These are phyloP conservation scores for Neelides sp. DNA, from an alignment of 1,140 invertebrate genomes.

Conservation along the genomic window DNA sequence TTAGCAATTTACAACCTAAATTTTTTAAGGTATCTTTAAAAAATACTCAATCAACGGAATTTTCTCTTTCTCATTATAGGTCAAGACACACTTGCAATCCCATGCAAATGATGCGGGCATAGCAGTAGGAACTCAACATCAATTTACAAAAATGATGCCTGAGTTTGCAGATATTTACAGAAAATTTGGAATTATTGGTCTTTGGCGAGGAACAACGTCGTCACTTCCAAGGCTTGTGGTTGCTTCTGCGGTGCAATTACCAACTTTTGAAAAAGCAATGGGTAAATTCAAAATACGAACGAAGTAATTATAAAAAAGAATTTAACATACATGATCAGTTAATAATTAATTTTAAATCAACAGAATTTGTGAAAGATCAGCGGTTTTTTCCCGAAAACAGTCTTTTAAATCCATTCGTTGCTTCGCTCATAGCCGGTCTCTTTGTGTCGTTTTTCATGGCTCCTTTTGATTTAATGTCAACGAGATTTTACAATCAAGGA, in stretches of 20 bases:
- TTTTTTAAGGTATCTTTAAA: background rate
- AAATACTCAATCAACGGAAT: background rate
- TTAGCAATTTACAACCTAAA: too few relatives aligned
- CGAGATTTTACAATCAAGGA: conserved; percentile 77
- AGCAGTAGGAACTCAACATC: conserved; percentile 76
- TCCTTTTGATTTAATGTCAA: conserved; percentile 80
- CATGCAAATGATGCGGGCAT: conserved; percentile 54
- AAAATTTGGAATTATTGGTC: conserved; percentile 50
- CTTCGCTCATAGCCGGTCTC: conserved; percentile 63
- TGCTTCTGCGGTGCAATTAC: conserved; percentile 70
- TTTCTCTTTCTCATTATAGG: conserved; percentile 39
- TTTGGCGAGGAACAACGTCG: conserved; percentile 62
- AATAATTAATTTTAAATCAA: background rate
- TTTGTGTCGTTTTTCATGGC: conserved; percentile 72
- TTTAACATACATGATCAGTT: too few relatives aligned
- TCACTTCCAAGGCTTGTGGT: conserved; percentile 62
- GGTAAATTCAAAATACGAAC: too few relatives aligned
- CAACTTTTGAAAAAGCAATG: conserved; percentile 49
- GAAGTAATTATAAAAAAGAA: too few relatives aligned
- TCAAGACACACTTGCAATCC: conserved; percentile 82
- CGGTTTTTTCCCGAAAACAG: conserved; percentile 8
- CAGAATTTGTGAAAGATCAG: conserved; percentile 14
- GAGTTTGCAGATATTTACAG: conserved; percentile 56
- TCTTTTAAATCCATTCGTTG: conserved; percentile 54
- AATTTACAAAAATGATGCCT: conserved; percentile 50